Conservation (phyloP, 2,888 invertebrate species). For the Bedellia somnulentella region DNA sequence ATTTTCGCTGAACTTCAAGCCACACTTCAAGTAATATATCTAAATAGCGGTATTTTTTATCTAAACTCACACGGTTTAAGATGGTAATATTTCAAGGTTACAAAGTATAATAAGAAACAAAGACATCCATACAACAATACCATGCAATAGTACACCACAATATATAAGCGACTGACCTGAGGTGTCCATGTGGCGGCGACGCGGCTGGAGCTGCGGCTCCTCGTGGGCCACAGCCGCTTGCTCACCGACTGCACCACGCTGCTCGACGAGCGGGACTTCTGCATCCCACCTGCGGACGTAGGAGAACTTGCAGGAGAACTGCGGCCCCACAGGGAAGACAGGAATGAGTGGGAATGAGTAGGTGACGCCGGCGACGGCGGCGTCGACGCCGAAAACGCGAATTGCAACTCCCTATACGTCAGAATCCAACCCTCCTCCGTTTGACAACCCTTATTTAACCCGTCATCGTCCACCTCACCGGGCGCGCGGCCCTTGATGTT, state of each 20-base stretch:
- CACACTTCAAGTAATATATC: too few species aligned
- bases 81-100: too few species aligned
- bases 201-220: constrained; percentile 81
- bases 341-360: constrained; percentile 39
- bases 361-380: constrained; percentile 54
- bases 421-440: constrained; percentile 77
- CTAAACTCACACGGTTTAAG: too few species aligned
- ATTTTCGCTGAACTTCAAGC: too few species aligned
- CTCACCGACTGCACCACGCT: constrained; percentile 85
- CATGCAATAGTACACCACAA: too few species aligned
- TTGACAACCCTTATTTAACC: constrained; percentile 73
- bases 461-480: constrained; percentile 78
- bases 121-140: too few species aligned
- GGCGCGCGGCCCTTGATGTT: constrained; percentile 81
- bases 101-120: too few species aligned
- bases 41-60: too few species aligned
- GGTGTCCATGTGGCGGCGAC: constrained; percentile 76
- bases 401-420: constrained; percentile 36
- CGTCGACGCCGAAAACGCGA: constrained; percentile 34
- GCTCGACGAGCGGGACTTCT: constrained; percentile 87
- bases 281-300: constrained; percentile 71
- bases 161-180: constrained; percentile 83
- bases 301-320: constrained; percentile 18
- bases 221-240: constrained; percentile 81
- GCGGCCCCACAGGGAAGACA: constrained; percentile 36